Evolutionary conservation across 2,797 vertebrate species (phyloP).

Genomic region (Epinephelus malabaricus): DNA sequence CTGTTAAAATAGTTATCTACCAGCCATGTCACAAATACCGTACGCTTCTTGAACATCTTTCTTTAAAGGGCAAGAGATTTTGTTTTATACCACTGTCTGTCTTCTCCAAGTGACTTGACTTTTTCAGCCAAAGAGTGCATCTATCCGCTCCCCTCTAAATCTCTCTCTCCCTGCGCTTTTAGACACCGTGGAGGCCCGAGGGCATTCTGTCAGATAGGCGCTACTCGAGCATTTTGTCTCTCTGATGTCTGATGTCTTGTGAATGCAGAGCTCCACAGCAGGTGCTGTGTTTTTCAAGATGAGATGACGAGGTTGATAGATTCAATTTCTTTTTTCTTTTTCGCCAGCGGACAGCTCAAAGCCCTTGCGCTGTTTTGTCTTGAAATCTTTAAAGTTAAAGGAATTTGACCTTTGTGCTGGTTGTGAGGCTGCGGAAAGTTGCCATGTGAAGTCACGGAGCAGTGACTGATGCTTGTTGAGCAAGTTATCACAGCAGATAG

Average conservation of each 20-base stretch:
- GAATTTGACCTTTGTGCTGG: constrained; percentile 45
- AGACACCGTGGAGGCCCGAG: constrained; percentile 58
- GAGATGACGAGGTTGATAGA: constrained; percentile 54
- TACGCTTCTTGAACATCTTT: constrained; percentile 23
- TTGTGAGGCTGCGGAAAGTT: constrained; percentile 18
- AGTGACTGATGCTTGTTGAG: constrained; percentile 12
- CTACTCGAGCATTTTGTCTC: constrained; percentile 71
- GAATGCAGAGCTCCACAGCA: constrained; percentile 65
- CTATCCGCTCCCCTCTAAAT: constrained; percentile 32
- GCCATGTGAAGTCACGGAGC: constrained; percentile 3
- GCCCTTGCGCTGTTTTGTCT: constrained; percentile 31
- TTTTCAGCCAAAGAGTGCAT: constrained; percentile 55
- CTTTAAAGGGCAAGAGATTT: constrained; percentile 55
- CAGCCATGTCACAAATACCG: constrained; percentile 31
- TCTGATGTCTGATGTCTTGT: constrained; percentile 55
- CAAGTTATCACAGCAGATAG: constrained; percentile 21
- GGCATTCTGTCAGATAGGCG: constrained; percentile 73
- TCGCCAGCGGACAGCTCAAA: constrained; percentile 24
- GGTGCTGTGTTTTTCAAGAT: constrained; percentile 57
- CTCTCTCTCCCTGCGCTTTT: constrained; percentile 44
- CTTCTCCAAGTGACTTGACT: constrained; percentile 67
- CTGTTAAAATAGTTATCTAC: constrained; percentile 17
- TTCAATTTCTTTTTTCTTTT: constrained; percentile 24
- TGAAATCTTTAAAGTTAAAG: constrained; percentile 36
- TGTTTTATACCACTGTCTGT: constrained; percentile 56